Base-by-base conservation (phyloP, 2,113 vertebrate genomes). In the Xiphophorus couchianus region DNA sequence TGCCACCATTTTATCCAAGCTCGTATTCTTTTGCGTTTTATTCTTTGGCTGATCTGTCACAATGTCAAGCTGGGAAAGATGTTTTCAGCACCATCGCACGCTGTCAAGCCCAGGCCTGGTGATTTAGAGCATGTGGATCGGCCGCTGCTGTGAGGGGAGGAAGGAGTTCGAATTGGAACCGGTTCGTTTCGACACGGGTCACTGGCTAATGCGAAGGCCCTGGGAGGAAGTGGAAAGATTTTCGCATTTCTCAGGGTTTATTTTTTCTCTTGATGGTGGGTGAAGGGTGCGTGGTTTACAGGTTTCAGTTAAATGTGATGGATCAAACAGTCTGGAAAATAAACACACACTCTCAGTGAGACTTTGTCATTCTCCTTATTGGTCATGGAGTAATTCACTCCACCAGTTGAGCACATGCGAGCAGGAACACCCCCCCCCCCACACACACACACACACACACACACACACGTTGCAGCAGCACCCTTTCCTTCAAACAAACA, bases 41-140 rank as follows among this genome's bases (percentile, higher is more conserved):
- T 84, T 61, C 11, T 0, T 13, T 4, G 31, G 58, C 77, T 86
- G 81, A 90, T 93, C 73, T 7, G 60, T 86, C 84, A 66, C 78
- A 88, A 89, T 91, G 79, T 79, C 87, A 86, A 83, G 69, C 85
- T 90, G 86, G 85, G 86, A 91, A 90, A 86, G 76, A 85, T 66
- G 82, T 92, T 91, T 90, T 90, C 90, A 89, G 88, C 91, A 78
- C 88, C 86, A 89, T 88, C 81, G 77, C 89, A 90, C 78, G 73
- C 90, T 85, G 88, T 90, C 90, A 70, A 61, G 83, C 66, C 71
- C 78, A 65, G 15, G 37, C 66, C 27, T 60, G 33, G 66, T 88
- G 91, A 91, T 91, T 90, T 90, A 91, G 81, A 67, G 67, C 80
- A 33, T 65, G 63, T 66, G 67, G 84, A 75, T 79, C 61, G 65